A percentile compares a stretch with the other conserved stretches of the same genome.
Evolutionary conservation across 1,140 invertebrate species (phyloP).

Genomic region (Panagrolaimus sp.): DNA sequence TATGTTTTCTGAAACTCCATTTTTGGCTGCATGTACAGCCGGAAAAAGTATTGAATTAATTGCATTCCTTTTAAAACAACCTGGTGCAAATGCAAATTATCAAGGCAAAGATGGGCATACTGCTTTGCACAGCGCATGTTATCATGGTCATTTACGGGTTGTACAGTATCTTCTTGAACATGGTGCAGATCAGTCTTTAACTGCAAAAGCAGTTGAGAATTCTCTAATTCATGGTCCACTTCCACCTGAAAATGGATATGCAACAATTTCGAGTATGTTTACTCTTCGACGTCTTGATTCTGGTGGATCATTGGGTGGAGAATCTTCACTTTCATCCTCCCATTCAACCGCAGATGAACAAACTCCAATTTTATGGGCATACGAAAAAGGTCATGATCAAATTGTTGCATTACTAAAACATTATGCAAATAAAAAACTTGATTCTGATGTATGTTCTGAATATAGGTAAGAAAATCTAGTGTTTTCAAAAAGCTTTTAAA

Average conservation of each 20-base stretch:
- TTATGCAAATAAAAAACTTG: conserved; percentile 62
- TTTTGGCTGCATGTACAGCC: conserved; percentile 63
- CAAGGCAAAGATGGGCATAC: conserved; percentile 63
- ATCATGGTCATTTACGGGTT: conserved; percentile 62
- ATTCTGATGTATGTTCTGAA: conserved; percentile 61
- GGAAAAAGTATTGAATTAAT: conserved; percentile 62
- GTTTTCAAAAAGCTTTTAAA: background rate
- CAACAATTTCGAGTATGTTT: conserved; percentile 29
- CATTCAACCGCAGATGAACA: conserved; percentile 59
- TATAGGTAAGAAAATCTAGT: conserved; percentile 58
- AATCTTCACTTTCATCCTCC: conserved; percentile 19
- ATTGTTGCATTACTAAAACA: conserved; percentile 64
- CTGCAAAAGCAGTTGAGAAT: conserved; percentile 52
- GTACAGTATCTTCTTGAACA: conserved; percentile 64
- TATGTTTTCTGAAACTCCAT: conserved; percentile 63
- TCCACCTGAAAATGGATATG: background rate
- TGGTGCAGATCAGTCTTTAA: conserved; percentile 62
- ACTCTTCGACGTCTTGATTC: conserved; percentile 29
- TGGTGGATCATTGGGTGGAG: conserved; percentile 18
- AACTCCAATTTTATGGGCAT: conserved; percentile 64
- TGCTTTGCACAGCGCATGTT: conserved; percentile 64
- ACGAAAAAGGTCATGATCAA: conserved; percentile 63
- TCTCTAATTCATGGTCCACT: background rate
- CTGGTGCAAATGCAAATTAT: conserved; percentile 62
- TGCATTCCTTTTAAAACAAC: conserved; percentile 62